Evolutionary conservation across 2,888 invertebrate species (phyloP), one percentile per base, ranked within the genome.

Genomic region (Belgica antarctica): DNA sequence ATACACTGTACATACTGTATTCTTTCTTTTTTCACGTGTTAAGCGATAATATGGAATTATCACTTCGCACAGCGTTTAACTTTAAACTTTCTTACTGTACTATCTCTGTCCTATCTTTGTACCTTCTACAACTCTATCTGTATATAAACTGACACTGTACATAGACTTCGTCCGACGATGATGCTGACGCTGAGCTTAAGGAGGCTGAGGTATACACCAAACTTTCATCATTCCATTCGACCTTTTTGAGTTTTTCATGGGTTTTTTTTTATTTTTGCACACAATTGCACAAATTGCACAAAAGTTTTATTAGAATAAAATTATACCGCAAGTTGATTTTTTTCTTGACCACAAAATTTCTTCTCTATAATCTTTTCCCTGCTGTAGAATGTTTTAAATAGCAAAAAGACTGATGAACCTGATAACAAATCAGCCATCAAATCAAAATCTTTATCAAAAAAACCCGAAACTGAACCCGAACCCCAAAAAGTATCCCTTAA

Each of bases 401-500:
- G 52, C n/a, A 46, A 59, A 59, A 12, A 12, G 4, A 12, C 25
- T 46, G 68, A 68, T 68, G 68, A 68, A 68, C 28, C 68, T 68
- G 68, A 68, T 68, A 68, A 68, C 31, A 68, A 52, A 68, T 68
- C 68, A 68, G 68, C 47, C 68, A 68, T 68, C 68, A 68, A 68
- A 22, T 5, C 47, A 25, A 19, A 59, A 17, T 17, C 46, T 25
- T 24, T 25, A 10, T 59, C 59, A 59, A 7, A 3, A 7, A 15
- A 46, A 46, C 15, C 46, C 46, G 59, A 27, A 12, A 15, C 52
- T 22, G n/a, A 4, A n/a, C n/a, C 25, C 15, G 24, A 59, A 5
- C 27, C 59, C 15, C 25, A 27, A 59, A 59, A 27, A 59, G n/a
- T 27, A n/a, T n/a, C n/a, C 25, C 25, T 52, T 52, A 52, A 27